phyloP scores from a whole-genome alignment of 2,797 vertebrate species.

The Florisuga fusca region DNA sequence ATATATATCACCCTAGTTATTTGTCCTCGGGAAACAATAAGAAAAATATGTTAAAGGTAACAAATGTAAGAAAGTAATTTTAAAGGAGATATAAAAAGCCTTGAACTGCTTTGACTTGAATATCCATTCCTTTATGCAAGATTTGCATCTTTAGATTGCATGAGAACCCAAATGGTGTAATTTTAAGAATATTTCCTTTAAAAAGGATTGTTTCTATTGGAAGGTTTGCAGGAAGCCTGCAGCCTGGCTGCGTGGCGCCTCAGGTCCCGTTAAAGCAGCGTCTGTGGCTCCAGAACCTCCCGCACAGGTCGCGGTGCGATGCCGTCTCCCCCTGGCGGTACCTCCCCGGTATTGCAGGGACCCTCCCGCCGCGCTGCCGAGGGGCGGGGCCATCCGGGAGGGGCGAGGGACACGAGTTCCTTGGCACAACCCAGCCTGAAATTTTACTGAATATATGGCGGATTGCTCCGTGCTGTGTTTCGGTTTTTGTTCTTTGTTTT shows the following conservation, averaged over 20 bases:
- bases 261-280: background rate
- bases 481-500: too few species aligned
- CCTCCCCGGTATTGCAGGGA: background rate
- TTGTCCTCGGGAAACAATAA: background rate
- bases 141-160: background rate
- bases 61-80: background rate
- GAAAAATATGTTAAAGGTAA: background rate
- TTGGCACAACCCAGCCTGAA: background rate
- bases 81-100: background rate
- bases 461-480: background rate
- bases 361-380: rapidly evolving
- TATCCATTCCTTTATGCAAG: background rate
- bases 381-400: background rate
- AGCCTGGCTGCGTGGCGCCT: background rate
- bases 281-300: background rate
- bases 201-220: background rate
- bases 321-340: background rate
- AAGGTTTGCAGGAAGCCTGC: background rate
- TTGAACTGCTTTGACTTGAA: background rate
- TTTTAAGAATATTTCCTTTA: background rate
- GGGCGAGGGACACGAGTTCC: background rate
- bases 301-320: background rate
- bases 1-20: background rate
- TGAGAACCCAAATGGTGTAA: background rate
- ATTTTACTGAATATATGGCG: background rate